A percentile compares a stretch with the other conserved stretches of the same genome.
phyloP scores from a whole-genome alignment of 2,888 invertebrate species.

The Xanthorhoe designata region DNA sequence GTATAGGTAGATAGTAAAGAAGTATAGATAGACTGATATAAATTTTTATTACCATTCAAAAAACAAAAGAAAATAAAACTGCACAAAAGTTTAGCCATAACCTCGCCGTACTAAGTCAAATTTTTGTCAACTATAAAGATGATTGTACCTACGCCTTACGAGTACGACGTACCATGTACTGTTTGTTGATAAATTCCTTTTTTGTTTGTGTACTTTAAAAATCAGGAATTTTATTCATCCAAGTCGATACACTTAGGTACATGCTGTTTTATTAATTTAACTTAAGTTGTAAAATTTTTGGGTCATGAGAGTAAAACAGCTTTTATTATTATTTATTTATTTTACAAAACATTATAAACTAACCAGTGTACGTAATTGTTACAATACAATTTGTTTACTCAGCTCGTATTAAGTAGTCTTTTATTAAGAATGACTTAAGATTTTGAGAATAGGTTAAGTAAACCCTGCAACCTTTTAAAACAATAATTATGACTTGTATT shows the following conservation, averaged over 20 bases:
- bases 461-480: not conserved
- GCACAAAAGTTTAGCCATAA: constrained; percentile 4
- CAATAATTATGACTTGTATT: not conserved
- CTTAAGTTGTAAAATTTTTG: no score
- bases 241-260: no score
- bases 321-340: not conserved
- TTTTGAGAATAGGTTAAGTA: not conserved
- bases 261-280: not conserved
- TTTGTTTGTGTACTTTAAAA: constrained; percentile 3
- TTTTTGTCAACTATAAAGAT: not conserved
- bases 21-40: no score
- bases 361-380: not conserved
- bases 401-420: no score
- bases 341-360: not conserved
- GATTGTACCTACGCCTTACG: no score
- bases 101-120: not conserved
- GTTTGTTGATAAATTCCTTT: constrained; percentile 9
- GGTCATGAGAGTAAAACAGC: no score
- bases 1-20: no score
- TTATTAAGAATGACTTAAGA: no score
- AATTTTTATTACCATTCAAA: constrained; percentile 20
- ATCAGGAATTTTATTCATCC: constrained; percentile 4
- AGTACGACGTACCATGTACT: not conserved
- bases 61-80: constrained; percentile 6
- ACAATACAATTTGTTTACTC: no score